Evolutionary conservation across 2,888 invertebrate genomes (phyloP).

Genomic region (Dendrolimus houi): DNA sequence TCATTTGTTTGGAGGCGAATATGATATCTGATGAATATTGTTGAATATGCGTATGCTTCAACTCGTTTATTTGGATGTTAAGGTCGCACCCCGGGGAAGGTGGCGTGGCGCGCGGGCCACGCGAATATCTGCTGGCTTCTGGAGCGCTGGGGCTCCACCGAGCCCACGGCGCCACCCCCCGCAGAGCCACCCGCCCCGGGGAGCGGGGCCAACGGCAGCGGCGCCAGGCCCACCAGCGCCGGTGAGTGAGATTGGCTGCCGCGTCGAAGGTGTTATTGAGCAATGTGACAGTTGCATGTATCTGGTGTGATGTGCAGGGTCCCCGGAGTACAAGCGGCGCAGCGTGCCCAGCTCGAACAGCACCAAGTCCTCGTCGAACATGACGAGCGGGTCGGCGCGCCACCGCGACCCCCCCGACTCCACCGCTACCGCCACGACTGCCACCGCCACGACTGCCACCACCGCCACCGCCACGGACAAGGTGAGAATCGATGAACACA

Average conservation of each 20-base stretch:
- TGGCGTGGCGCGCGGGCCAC: conserved; percentile 95
- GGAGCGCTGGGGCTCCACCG: conserved; percentile 79
- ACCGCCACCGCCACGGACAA: conserved; percentile 7
- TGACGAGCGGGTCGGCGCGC: conserved; percentile 82
- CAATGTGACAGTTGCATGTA: too few species aligned
- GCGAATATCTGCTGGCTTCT: conserved; percentile 87
- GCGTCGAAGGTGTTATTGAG: not conserved
- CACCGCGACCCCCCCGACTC: conserved; percentile 46
- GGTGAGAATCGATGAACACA: not conserved
- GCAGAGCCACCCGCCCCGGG: conserved; percentile 17
- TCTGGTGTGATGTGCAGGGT: conserved; percentile 28
- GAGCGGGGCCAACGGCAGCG: conserved; percentile 2
- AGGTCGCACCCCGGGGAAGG: conserved; percentile 87
- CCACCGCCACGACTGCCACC: conserved; percentile 39
- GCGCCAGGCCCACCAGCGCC: conserved; percentile 22
- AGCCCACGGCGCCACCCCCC: conserved; percentile 38
- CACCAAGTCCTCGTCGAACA: conserved; percentile 86
- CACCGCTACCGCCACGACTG: conserved; percentile 19
- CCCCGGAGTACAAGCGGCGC: conserved; percentile 66
- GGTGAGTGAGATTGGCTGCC: conserved; percentile 15
- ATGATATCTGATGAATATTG: not conserved
- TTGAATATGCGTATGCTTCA: too few species aligned
- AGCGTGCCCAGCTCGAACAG: conserved; percentile 83
- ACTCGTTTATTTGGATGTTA: too few species aligned
- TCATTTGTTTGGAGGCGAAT: too few species aligned